Percentiles rank a stretch among this genome's conserved stretches.
Evolutionary conservation across 2,797 vertebrate genomes (phyloP).

Genomic region (Tokudaia tokunoshimensis): DNA sequence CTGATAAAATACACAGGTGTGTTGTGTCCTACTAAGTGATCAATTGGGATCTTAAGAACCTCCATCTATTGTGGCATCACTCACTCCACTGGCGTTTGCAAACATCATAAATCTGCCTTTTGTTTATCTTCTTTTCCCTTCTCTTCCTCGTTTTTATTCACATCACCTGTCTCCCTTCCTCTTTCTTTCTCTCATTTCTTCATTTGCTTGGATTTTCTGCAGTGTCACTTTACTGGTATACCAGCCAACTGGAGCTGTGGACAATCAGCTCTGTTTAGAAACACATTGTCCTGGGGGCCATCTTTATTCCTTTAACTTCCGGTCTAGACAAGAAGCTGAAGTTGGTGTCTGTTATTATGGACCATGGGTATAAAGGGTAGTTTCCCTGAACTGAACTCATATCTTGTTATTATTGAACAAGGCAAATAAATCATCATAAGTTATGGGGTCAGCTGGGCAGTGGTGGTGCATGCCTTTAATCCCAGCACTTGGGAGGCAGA

Average conservation of each 20-base stretch:
- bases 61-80: background rate
- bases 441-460: background rate
- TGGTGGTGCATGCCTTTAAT: no score
- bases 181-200: background rate
- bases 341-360: background rate
- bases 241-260: background rate
- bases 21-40: background rate
- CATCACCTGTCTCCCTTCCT: background rate
- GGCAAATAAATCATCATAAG: background rate
- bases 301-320: background rate
- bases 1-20: background rate
- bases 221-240: background rate
- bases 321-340: background rate
- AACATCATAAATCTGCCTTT: background rate
- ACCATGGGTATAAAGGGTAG: background rate
- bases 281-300: background rate
- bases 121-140: background rate
- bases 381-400: background rate
- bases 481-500: no score
- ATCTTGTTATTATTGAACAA: background rate
- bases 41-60: background rate
- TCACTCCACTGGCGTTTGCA: background rate
- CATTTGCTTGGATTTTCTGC: background rate
- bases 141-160: background rate
- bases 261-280: background rate